Percentiles rank a stretch among this genome's conserved stretches.
Conservation (phyloP, 2,113 vertebrate genomes). For the Ciconia boyciana region DNA sequence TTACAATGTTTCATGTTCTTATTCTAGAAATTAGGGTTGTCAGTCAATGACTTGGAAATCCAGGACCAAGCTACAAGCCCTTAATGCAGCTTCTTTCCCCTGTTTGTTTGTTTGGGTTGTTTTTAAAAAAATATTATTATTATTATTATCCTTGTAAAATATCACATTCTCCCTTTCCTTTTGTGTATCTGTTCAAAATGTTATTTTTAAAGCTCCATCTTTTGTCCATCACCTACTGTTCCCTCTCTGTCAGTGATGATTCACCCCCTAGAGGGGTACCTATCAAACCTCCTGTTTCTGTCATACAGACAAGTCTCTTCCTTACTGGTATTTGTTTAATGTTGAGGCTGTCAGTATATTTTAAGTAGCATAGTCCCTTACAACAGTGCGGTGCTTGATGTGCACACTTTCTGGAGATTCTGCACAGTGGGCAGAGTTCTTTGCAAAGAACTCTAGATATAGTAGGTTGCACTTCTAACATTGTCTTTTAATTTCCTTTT, state of each 20-base stretch:
- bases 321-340: not conserved
- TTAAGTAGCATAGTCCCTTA: not conserved
- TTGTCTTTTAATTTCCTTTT: not conserved
- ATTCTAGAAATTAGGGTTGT: not conserved
- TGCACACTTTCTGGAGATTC: not conserved
- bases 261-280: not conserved
- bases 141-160: not conserved
- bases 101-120: not conserved
- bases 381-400: not conserved
- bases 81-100: not conserved
- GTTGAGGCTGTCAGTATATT: not conserved
- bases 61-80: rapidly evolving
- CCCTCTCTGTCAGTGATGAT: not conserved
- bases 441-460: not conserved
- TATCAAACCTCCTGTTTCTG: not conserved
- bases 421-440: not conserved
- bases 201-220: not conserved
- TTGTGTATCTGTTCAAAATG: not conserved
- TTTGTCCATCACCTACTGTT: not conserved
- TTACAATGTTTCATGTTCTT: not conserved
- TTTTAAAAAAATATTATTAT: not conserved
- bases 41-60: not conserved
- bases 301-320: not conserved
- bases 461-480: not conserved
- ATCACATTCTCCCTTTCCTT: not conserved